Conservation (phyloP, 2,797 vertebrate species). For the Eulemur coronatus region DNA sequence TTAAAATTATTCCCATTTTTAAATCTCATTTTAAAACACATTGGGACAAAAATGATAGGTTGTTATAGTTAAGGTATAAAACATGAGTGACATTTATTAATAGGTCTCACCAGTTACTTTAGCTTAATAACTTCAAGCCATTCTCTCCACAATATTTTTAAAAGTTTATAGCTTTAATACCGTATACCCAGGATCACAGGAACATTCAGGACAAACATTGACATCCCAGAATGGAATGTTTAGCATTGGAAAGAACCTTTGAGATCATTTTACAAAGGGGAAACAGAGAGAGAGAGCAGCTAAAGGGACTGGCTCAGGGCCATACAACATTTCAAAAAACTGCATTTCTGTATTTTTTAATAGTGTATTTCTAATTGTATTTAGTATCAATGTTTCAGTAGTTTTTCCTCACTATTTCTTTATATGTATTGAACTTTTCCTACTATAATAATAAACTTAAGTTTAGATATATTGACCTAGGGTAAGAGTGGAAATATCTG, state of each 20-base stretch:
- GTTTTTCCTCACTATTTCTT: not conserved
- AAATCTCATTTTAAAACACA: constrained; percentile 27
- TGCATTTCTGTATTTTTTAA: not conserved
- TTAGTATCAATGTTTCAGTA: not conserved
- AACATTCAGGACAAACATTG: not conserved
- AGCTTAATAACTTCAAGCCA: constrained; percentile 16
- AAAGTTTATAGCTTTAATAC: not conserved
- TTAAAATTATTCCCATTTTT: constrained; percentile 37
- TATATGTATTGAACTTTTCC: not conserved
- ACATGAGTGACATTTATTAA: constrained; percentile 35
- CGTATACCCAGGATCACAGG: not conserved
- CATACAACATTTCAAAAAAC: not conserved
- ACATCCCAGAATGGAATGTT: not conserved
- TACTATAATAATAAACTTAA: not conserved
- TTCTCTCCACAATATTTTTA: not conserved
- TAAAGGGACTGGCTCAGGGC: not conserved
- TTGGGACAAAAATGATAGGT: not conserved
- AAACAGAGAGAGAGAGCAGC: not conserved
- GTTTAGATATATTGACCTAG: not conserved
- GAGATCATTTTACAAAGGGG: not conserved
- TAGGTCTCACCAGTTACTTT: not conserved
- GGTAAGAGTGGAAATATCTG: not conserved
- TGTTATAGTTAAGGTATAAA: constrained; percentile 17
- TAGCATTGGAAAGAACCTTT: not conserved
- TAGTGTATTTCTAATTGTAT: not conserved